Percentiles rank a stretch among this genome's conserved stretches.
Evolutionary conservation across 2,888 invertebrate genomes (phyloP).

Genomic region (Polyommatus icarus): DNA sequence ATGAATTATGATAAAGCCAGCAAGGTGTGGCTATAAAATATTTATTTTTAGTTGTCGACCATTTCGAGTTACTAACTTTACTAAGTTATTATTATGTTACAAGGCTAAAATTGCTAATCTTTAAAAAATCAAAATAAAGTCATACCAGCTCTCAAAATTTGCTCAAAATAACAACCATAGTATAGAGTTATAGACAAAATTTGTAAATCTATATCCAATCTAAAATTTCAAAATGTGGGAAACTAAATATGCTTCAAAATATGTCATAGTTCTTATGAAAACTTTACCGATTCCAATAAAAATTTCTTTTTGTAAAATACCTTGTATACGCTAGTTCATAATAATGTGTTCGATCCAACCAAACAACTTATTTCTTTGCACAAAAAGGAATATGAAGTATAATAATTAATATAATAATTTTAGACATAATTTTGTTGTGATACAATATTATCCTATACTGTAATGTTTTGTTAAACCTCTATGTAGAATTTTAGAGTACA

Average conservation of each 20-base stretch:
- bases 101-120: no score
- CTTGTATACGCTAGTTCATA: constrained; percentile 1
- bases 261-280: not conserved
- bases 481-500: constrained; percentile 33
- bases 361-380: not conserved
- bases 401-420: constrained; percentile 34
- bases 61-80: not conserved
- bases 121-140: not conserved
- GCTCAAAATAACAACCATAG: not conserved
- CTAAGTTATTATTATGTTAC: no score
- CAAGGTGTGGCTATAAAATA: not conserved
- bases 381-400: constrained; percentile 23
- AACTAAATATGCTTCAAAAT: not conserved
- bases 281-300: not conserved
- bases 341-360: not conserved
- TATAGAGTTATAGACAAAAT: not conserved
- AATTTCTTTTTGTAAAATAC: not conserved
- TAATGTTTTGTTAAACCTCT: constrained; percentile 13
- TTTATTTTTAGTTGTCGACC: not conserved
- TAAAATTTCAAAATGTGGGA: not conserved
- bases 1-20: not conserved
- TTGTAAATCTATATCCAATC: not conserved
- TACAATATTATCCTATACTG: constrained; percentile 30
- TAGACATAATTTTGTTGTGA: constrained; percentile 35
- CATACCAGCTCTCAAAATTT: not conserved